Evolutionary conservation across 2,888 invertebrate species (phyloP), one percentile per base, ranked within the genome.

Genomic region (Osedax frankpressi): DNA sequence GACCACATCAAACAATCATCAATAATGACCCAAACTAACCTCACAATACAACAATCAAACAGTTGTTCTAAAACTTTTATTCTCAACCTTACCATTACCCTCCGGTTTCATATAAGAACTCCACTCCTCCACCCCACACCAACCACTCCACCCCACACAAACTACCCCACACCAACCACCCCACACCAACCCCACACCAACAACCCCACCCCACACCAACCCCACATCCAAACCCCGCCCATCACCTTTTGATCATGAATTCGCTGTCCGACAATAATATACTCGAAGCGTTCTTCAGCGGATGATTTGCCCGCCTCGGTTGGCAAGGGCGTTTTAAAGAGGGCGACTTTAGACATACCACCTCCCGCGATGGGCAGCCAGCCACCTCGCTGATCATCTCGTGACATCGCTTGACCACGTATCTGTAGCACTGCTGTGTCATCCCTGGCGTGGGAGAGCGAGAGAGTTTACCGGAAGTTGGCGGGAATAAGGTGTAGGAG

Each of bases 361-460:
- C 94, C 94, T 81, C 93, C 93, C 78, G 91, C 92, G 84, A 94
- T 88, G 82, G 94, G 93, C 68, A 85, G 90, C 94, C 94, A 95
- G 80, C 94, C 94, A 78, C 93, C 94, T 78, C 92, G 92, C 86
- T 92, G 93, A 86, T 95, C 96, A 89, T 96, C 95, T 85, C 95
- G 89, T 84, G 92, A 92, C 95, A 96, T 96, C 87, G 95, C 95
- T 90, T 95, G 95, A 87, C 95, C 95, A 84, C 44, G 44, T 44
- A 44, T 44, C 44, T 44, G 44, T 11, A 44, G 44, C 6, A 44
- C 19, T 44, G 44, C 44, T 19, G 44, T 44, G 11, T 44, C 44
- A 44, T 44, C 44, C 44, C 44, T 44, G 44, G n/a, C n/a, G n/a
- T n/a, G n/a, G n/a, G n/a, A n/a, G n/a, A n/a, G n/a, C n/a, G n/a